These are phyloP conservation scores for Frankliniella fusca DNA, from an alignment of 2,888 invertebrate species.

Conservation along the genomic window DNA sequence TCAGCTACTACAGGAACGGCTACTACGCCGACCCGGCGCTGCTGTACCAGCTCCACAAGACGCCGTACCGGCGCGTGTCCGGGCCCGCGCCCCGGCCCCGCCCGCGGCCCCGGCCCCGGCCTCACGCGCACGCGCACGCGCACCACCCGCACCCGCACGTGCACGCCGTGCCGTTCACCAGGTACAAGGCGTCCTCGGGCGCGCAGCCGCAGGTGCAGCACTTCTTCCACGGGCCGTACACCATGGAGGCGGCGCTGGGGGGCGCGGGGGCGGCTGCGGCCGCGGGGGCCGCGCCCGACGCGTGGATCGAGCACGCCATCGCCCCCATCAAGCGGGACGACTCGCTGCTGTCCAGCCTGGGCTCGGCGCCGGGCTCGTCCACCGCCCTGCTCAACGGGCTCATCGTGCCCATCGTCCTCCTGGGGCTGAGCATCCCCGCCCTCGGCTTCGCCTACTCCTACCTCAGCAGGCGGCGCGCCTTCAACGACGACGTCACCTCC, in stretches of 20 bases:
- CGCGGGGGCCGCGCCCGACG: background rate
- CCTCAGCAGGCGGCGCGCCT: slow-evolving; percentile 29
- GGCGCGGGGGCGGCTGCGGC: background rate
- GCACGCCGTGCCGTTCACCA: background rate
- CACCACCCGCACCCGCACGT: slow-evolving; percentile 1
- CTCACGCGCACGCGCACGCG: background rate
- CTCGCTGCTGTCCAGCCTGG: slow-evolving; percentile 7
- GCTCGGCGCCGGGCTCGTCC: slow-evolving; percentile 8
- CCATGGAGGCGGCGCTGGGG: background rate
- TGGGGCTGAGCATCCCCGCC: slow-evolving; percentile 36
- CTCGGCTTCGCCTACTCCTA: slow-evolving; percentile 35
- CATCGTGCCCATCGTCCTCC: slow-evolving; percentile 33
- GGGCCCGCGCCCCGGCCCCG: background rate
- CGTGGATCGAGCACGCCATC: slow-evolving; percentile 8
- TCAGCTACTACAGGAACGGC: background rate
- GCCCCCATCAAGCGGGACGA: slow-evolving; percentile 17
- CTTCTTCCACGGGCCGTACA: slow-evolving; percentile 21
- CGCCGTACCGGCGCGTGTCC: slow-evolving; percentile 3
- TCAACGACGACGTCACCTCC: background rate
- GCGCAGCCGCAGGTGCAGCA: background rate
- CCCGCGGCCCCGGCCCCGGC: background rate
- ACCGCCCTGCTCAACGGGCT: slow-evolving; percentile 28
- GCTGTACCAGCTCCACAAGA: background rate
- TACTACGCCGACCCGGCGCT: slow-evolving; percentile 19
- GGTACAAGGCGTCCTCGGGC: background rate